These are phyloP conservation scores for Lasioglossum pauxillum DNA, from an alignment of 2,888 invertebrate species.

Conservation along the genomic window DNA sequence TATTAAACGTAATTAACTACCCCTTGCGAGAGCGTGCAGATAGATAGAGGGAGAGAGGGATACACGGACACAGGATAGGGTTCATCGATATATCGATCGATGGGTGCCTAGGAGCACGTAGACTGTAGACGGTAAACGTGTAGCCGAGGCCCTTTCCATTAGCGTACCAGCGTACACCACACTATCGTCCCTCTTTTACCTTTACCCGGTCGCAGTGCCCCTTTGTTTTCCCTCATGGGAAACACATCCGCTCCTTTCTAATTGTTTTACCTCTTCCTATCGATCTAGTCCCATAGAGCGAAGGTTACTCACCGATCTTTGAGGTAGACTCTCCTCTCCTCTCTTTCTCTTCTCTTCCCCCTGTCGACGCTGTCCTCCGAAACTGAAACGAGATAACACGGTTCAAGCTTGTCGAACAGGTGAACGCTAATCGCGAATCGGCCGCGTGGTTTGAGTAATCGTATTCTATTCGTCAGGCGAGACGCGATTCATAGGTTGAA, in stretches of 20 bases:
- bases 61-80: conserved; percentile 62
- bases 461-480: not conserved
- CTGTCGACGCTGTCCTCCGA: conserved; percentile 20
- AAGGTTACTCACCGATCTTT: conserved; percentile 66
- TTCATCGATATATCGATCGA: conserved; percentile 81
- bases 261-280: conserved; percentile 73
- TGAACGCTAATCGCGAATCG: conserved; percentile 1
- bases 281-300: conserved; percentile 48
- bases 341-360: not conserved
- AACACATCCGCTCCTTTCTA: conserved; percentile 76
- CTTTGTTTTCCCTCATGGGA: conserved; percentile 75
- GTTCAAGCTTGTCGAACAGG: conserved; percentile 5
- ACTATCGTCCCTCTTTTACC: conserved; percentile 67
- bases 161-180: conserved; percentile 70
- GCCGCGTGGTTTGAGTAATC: conserved; percentile 3
- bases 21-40: conserved; percentile 75
- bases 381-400: conserved; percentile 52
- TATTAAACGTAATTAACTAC: conserved; percentile 83
- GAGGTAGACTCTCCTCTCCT: conserved; percentile 4
- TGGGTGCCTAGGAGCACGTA: conserved; percentile 66
- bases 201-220: conserved; percentile 63
- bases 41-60: not conserved
- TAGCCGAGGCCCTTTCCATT: conserved; percentile 79
- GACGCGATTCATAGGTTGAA: not conserved
- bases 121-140: conserved; percentile 66